A percentile compares a stretch with the other conserved stretches of the same genome.
phyloP scores from a whole-genome alignment of 2,888 invertebrate genomes.

The Drosophila testacea region DNA sequence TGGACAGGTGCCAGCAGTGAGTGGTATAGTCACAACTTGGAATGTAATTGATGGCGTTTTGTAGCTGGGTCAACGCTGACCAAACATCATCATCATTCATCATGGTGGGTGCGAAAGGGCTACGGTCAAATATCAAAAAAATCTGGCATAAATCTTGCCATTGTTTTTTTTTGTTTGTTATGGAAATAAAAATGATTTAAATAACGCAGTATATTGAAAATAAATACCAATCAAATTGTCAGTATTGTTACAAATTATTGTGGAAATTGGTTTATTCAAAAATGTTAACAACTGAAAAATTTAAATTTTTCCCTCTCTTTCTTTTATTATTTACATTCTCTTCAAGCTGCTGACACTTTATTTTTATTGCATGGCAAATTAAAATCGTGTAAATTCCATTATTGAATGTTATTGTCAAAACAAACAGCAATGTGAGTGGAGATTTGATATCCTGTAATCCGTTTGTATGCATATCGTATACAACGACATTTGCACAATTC shows the following conservation, averaged over 20 bases:
- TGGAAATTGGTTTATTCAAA: constrained; percentile 26
- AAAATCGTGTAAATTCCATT: constrained; percentile 48
- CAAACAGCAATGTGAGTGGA: constrained; percentile 25
- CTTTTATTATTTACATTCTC: neutral
- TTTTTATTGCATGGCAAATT: constrained; percentile 24
- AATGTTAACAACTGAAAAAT: neutral
- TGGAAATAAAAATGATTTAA: constrained; percentile 7
- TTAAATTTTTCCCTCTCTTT: neutral
- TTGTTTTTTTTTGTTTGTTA: constrained; percentile 4
- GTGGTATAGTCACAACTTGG: constrained; percentile 29
- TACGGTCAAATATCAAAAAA: constrained; percentile 8
- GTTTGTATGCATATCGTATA: neutral
- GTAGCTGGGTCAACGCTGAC: constrained; percentile 34
- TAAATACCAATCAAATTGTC: constrained; percentile 60
- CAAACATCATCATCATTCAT: constrained; percentile 57
- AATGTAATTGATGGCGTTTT: constrained; percentile 50
- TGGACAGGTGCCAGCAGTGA: constrained; percentile 18
- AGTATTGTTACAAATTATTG: constrained; percentile 22
- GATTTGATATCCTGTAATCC: neutral
- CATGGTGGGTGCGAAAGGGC: constrained; percentile 5
- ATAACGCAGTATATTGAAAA: constrained; percentile 26
- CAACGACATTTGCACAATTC: neutral
- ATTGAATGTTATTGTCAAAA: constrained; percentile 28
- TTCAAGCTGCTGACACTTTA: neutral
- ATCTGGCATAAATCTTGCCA: constrained; percentile 28